Conservation (phyloP, 2,888 invertebrate species). For the Calliopum simillimum region DNA sequence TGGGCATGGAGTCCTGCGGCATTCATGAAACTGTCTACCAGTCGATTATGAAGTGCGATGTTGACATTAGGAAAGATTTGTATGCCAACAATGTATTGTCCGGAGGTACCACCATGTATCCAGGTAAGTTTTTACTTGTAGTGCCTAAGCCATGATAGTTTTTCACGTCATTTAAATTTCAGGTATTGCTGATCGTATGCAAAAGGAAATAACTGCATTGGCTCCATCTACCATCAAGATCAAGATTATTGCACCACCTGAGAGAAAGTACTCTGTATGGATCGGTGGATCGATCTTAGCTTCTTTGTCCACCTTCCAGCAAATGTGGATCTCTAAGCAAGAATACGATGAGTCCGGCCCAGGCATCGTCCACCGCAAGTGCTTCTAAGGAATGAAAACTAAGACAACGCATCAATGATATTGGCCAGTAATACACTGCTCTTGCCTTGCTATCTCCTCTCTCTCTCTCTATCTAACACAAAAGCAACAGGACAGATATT, state of each 20-base stretch:
- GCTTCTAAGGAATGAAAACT: conserved; percentile 79
- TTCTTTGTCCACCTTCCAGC: conserved; percentile 89
- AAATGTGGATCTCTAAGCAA: conserved; percentile 93
- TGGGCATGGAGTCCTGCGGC: conserved; percentile 85
- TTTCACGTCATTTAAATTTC: conserved; percentile 10
- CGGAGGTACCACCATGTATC: conserved; percentile 90
- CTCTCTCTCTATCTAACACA: conserved; percentile 22
- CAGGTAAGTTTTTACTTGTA: conserved; percentile 68
- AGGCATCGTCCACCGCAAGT: conserved; percentile 94
- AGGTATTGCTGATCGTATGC: conserved; percentile 88
- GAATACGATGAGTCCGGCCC: conserved; percentile 75
- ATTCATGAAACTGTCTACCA: conserved; percentile 96
- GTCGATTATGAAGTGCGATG: conserved; percentile 97
- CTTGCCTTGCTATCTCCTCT: conserved; percentile 21
- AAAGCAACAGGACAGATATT: conserved; percentile 15
- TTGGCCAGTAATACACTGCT: background rate
- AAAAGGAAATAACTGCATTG: conserved; percentile 89
- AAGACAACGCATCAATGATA: conserved; percentile 1
- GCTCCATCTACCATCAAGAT: conserved; percentile 94
- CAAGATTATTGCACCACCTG: conserved; percentile 93
- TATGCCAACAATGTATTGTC: conserved; percentile 93
- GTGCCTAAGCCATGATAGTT: background rate
- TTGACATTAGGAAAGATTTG: conserved; percentile 93
- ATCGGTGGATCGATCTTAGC: conserved; percentile 87
- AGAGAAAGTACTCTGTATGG: conserved; percentile 92